Evolutionary conservation across 2,888 invertebrate genomes (phyloP).

Genomic region (Drosophila longiperda): DNA sequence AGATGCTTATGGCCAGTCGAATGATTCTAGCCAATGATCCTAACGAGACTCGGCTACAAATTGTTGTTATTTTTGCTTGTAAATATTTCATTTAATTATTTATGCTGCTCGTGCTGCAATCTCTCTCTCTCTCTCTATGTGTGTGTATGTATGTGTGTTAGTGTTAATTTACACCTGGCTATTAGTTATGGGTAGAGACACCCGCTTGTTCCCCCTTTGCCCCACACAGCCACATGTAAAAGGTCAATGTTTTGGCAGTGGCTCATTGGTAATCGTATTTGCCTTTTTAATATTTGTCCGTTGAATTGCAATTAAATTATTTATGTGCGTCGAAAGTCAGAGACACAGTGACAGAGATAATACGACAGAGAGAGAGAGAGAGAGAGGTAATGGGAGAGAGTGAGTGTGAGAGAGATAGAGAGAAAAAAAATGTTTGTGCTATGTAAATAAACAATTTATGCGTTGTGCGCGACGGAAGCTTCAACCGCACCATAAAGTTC

Average conservation of each 20-base stretch:
- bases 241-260: constrained; percentile 64
- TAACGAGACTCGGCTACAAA: constrained; percentile 72
- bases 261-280: constrained; percentile 47
- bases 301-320: constrained; percentile 69
- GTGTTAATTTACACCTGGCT: constrained; percentile 36
- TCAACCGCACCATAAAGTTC: constrained; percentile 61
- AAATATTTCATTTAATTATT: constrained; percentile 79
- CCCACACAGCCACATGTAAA: constrained; percentile 28
- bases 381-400: constrained; percentile 5
- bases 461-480: constrained; percentile 55
- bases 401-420: constrained; percentile 13
- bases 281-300: constrained; percentile 53
- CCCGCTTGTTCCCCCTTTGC: neutral
- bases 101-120: constrained; percentile 53
- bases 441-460: constrained; percentile 67
- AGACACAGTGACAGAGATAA: constrained; percentile 8
- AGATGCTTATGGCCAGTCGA: constrained; percentile 5
- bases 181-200: constrained; percentile 49
- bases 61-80: constrained; percentile 78
- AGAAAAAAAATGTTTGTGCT: constrained; percentile 43
- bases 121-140: constrained; percentile 8
- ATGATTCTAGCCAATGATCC: constrained; percentile 49
- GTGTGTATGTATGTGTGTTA: constrained; percentile 5
- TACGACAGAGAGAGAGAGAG: neutral
- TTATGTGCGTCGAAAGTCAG: constrained; percentile 29